phyloP scores from a whole-genome alignment of 2,888 invertebrate genomes.

The Caenorhabditis virilis region DNA sequence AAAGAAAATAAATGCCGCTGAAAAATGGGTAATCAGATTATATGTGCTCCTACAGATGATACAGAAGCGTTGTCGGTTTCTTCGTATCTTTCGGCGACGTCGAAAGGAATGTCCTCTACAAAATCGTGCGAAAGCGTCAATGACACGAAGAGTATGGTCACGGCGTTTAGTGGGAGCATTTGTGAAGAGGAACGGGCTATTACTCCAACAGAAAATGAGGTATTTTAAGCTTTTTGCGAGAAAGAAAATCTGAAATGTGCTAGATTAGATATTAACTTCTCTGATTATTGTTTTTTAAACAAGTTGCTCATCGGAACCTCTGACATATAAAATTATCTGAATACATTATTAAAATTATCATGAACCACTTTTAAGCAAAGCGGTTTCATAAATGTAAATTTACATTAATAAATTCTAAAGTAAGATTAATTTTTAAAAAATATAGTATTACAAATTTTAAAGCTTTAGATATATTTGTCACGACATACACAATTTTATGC shows the following conservation, averaged over 20 bases:
- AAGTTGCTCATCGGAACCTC: no score
- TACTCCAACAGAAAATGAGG: conserved; percentile 63
- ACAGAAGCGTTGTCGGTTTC: conserved; percentile 56
- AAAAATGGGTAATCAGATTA: conserved; percentile 32
- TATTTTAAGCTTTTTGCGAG: conserved; percentile 5
- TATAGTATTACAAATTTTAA: no score
- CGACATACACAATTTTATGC: no score
- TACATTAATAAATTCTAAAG: no score
- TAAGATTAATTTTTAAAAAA: no score
- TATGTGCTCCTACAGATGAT: conserved; percentile 39
- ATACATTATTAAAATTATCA: no score
- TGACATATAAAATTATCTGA: no score
- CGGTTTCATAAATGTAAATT: no score
- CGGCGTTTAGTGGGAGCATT: conserved; percentile 50
- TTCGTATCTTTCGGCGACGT: conserved; percentile 66
- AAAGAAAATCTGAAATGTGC: no score
- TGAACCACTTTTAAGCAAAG: no score
- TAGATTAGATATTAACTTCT: neutral
- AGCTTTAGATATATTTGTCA: no score
- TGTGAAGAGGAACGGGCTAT: conserved; percentile 58
- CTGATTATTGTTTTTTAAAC: neutral
- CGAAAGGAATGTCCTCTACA: conserved; percentile 61
- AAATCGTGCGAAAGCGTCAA: conserved; percentile 62
- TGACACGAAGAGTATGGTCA: conserved; percentile 52
- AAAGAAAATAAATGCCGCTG: neutral